phyloP scores from a whole-genome alignment of 2,888 invertebrate species.

The Eupithecia exiguata region DNA sequence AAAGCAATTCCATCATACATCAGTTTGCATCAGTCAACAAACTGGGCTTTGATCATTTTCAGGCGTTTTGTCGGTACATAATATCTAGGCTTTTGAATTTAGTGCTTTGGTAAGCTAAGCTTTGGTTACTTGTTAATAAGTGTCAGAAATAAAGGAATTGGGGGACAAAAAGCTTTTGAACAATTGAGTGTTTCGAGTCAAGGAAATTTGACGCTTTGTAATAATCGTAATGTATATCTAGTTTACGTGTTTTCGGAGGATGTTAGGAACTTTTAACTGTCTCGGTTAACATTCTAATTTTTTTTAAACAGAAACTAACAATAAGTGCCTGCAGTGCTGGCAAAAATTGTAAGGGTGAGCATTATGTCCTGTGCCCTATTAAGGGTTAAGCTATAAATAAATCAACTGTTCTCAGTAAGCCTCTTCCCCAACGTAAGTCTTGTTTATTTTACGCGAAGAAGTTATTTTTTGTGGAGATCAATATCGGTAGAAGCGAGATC shows the following conservation, averaged over 20 bases:
- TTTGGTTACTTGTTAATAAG: not conserved
- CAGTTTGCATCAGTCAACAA: conserved; percentile 18
- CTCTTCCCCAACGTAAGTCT: not conserved
- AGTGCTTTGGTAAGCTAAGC: not conserved
- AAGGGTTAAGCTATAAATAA: too few species aligned
- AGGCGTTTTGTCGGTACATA: not conserved
- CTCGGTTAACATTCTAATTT: too few species aligned
- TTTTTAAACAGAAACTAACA: not conserved
- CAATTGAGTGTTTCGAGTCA: not conserved
- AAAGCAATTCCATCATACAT: conserved; percentile 19
- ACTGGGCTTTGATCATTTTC: conserved; percentile 26
- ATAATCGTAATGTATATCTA: too few species aligned
- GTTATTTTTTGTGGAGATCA: not conserved
- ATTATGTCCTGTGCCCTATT: too few species aligned
- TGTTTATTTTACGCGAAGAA: not conserved
- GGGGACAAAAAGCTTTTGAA: not conserved
- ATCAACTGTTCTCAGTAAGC: not conserved
- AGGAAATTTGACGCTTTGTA: too few species aligned
- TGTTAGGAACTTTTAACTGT: too few species aligned
- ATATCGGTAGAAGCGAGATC: not conserved
- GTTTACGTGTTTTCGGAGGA: too few species aligned
- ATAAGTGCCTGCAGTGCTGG: not conserved
- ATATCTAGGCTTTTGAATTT: not conserved
- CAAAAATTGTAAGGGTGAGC: too few species aligned
- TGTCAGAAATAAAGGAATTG: not conserved